Evolutionary conservation across 2,113 vertebrate species (phyloP), one percentile per base, ranked within the genome.

Genomic region (mouse (Mus musculus)): DNA sequence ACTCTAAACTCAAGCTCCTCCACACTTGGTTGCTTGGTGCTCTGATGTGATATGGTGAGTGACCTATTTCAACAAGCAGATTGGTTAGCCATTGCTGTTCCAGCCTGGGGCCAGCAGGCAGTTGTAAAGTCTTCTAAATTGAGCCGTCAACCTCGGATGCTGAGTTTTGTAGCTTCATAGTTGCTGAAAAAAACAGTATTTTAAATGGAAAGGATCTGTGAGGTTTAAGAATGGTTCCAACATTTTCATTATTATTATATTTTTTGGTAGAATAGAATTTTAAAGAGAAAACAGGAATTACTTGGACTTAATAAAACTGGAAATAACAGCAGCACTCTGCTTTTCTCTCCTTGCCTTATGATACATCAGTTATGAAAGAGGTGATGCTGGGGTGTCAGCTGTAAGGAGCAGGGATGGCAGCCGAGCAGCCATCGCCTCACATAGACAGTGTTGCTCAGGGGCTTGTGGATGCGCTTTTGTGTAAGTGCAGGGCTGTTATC

Each of bases 111-210:
- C 36, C 63, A 75, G 81, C 75, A 71, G 82, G 56, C 90, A 77
- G 30, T 71, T 95, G 85, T 22, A 54, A 72, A 90, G 86, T 96
- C 93, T 96, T 97, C 92, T 91, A 87, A 94, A 88, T 95, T 94
- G 22, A 96, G 90, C 87, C 87, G 63, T 90, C 77, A 92, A 54
- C 84, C 89, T 67, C 42, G 86, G 72, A 82, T 92, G 71, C n/a
- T 0, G 4, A 87, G 20, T 92, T 97, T 95, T 91, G 59, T 91
- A 78, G 85, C 84, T 96, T 94, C 92, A 30, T 63, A 39, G 46
- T 82, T 90, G 82, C 97, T 97, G 87, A 75, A 97, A 90, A 96
- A 91, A 65, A 73, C 72, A 75, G 39, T 26, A 90, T 42, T 81
- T 91, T 77, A 89, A 88, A 39, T 78, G 65, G 93, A 95, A 89